Evolutionary conservation across 2,113 vertebrate genomes (phyloP), one percentile per base, ranked within the genome.

Genomic region (Cyprinus carpio): DNA sequence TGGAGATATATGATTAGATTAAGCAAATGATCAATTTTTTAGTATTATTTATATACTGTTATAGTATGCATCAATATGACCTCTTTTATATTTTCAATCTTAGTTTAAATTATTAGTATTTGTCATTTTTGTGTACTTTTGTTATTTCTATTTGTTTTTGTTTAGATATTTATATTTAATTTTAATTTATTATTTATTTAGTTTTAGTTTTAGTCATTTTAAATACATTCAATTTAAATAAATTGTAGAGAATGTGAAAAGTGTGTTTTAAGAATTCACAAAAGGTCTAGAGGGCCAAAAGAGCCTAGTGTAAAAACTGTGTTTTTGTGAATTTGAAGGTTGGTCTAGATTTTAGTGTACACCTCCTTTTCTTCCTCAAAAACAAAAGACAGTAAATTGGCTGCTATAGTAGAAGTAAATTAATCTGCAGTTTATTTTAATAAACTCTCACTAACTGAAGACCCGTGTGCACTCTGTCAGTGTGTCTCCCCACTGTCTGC

Each of bases 371-470:
- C 13, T 69, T 27, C 34, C 29, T 78, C 54, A 8, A 43, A 88
- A 84, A 88, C 62, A 87, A 86, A 82, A 87, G 78, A 31, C 71
- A 86, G 51, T 84, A 51, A 86, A 88, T 87, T 84, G 77, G 64
- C 65, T 82, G 83, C 64, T 78, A 85, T 74, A 87, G 64, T 34
- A 88, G 65, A 77, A 54, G 40, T 71, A 87, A 87, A 86, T 89
- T 87, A 83, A 89, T 87, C 88, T 83, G 60, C 27, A 82, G 81
- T 83, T 90, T 78, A 77, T 83, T 87, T 77, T 87, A 87, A 88
- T 89, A 87, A 87, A 75, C 85, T 82, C 72, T 58, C 46, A 54
- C 54, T 64, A 82, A 80, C 40, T 80, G 49, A 75, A 34, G 65
- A 85, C 75, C 43, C 49, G 27, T 43, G 49, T 62, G 40, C 60